Conservation (phyloP, 2,797 vertebrate species). For the Parauchenoglanis ngamensis region DNA sequence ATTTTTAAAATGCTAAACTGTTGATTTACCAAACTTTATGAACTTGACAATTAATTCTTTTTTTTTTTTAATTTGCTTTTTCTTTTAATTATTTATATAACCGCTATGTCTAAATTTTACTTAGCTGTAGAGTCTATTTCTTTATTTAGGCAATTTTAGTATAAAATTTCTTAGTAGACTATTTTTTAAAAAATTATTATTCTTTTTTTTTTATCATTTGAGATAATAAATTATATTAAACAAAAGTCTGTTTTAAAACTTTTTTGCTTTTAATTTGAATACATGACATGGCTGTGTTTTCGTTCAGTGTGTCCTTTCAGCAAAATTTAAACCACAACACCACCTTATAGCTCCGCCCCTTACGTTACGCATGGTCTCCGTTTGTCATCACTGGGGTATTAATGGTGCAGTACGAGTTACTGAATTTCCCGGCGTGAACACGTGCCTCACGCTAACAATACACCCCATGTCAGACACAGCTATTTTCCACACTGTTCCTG, state of each 20-base stretch:
- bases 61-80: no score
- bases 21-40: no score
- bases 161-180: no score
- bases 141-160: background rate
- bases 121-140: background rate
- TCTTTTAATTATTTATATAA: background rate
- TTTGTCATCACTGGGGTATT: background rate
- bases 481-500: background rate
- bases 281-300: background rate
- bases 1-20: background rate
- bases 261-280: background rate
- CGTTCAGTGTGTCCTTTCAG: background rate
- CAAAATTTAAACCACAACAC: background rate
- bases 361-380: background rate
- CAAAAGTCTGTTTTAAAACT: no score
- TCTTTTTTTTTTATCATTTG: background rate
- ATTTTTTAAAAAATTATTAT: background rate
- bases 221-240: background rate
- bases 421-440: background rate
- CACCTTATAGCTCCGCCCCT: background rate
- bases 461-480: background rate
- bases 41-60: no score
- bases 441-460: background rate
- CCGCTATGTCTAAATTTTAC: background rate
- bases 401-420: background rate